Conservation (phyloP, 2,888 invertebrate species). For the Eutolmus rufibarbis region DNA sequence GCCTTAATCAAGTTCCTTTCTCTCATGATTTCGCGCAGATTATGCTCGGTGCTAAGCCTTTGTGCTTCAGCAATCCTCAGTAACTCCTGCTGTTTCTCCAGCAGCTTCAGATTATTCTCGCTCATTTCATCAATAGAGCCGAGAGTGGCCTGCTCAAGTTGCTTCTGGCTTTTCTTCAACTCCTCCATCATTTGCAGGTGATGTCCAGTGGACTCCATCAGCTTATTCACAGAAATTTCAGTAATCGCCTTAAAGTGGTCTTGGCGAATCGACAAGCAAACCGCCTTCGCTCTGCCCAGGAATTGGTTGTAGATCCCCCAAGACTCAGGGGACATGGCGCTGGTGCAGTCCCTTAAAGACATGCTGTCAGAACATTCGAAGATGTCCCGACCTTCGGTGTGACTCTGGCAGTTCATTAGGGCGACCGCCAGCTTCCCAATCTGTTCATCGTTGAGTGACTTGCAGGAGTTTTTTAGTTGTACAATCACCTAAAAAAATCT, state of each 20-base stretch:
- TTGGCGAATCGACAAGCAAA: slow-evolving; percentile 71
- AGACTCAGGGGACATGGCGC: slow-evolving; percentile 70
- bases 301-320: slow-evolving; percentile 76
- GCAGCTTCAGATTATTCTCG: slow-evolving; percentile 63
- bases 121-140: slow-evolving; percentile 62
- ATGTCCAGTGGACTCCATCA: slow-evolving; percentile 66
- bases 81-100: slow-evolving; percentile 64
- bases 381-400: slow-evolving; percentile 67
- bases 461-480: slow-evolving; percentile 68
- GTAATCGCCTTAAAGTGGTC: slow-evolving; percentile 71
- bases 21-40: slow-evolving; percentile 66
- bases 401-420: slow-evolving; percentile 73
- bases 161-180: slow-evolving; percentile 63
- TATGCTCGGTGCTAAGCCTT: slow-evolving; percentile 52
- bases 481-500: slow-evolving; percentile 66
- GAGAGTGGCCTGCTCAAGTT: slow-evolving; percentile 61
- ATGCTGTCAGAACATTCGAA: slow-evolving; percentile 70
- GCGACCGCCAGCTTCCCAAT: slow-evolving; percentile 72
- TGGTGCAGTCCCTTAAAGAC: slow-evolving; percentile 66
- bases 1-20: slow-evolving; percentile 69
- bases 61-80: slow-evolving; percentile 39
- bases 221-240: slow-evolving; percentile 70
- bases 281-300: slow-evolving; percentile 72
- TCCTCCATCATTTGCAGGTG: slow-evolving; percentile 63
- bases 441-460: slow-evolving; percentile 69